Base-by-base conservation (phyloP, 1,140 invertebrate genomes). In the Lordiphosa collinella region DNA sequence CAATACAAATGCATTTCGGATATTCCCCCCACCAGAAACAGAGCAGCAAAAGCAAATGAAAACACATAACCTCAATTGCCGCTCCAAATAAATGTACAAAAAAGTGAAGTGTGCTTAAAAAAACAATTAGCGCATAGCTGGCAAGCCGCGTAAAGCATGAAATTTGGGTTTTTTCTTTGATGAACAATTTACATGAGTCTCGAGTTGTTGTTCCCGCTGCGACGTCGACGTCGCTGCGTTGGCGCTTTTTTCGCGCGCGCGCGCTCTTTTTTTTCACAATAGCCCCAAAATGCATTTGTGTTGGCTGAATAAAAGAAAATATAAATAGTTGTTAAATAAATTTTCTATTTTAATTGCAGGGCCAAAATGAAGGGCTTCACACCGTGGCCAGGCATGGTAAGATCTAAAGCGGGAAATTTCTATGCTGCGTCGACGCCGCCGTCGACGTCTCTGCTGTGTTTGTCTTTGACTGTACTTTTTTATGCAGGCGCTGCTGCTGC, bases 351-450 rank as follows among this genome's bases (percentile, higher is more conserved):
- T 29, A 29, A 89, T 95, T 95, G 86, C 91, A 97, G 96, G 96
- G 96, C 96, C 13, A 97, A 97, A 92, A 97, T 97, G 96, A 97
- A 97, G 91, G 95, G 96, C 82, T 98, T 96, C 91, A 95, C 95
- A 57, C 95, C 95, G 59, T 98, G 96, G 96, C 96, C 96, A 36
- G 96, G 94, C 90, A 94, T 95, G 93, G 96, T 97, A 93, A 94
- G 94, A 29, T 29, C 5, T 29, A 29, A 29, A 93, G 75, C 87
- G 56, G 56, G 44, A 53, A 71, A 66, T 59, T 50, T 75, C 53
- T 69, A 60, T 65, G 52, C 46, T 35, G 40, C 56, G 51, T 44
- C 43, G 48, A 53, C 58, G 58, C 25, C 57, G 50, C 48, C 60
- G 53, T 25, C 54, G 66, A 64, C 67, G 71, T 62, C 58, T 37